Conservation (phyloP, 2,888 invertebrate species). For the Tineola bisselliella region DNA sequence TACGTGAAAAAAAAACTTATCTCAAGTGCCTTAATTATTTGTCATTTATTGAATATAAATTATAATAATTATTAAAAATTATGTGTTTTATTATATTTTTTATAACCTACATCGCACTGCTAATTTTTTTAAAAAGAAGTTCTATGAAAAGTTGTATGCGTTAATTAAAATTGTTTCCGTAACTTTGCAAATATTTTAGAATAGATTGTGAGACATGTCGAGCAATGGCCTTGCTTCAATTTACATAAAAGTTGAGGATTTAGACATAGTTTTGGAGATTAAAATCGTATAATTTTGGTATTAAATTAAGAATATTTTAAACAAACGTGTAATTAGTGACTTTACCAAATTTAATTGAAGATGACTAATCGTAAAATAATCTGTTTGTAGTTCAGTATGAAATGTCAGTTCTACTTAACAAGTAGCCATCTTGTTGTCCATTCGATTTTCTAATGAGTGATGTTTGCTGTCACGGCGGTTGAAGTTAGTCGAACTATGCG, state of each 20-base stretch:
- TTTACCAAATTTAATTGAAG: no score
- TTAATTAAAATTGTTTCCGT: not conserved
- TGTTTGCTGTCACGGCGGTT: constrained; percentile 28
- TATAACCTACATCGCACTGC: no score
- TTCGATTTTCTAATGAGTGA: constrained; percentile 35
- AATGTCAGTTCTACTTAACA: not conserved
- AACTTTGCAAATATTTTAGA: constrained; percentile 1
- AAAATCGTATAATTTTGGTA: no score
- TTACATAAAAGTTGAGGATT: not conserved
- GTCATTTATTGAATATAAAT: no score
- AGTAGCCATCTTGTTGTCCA: constrained; percentile 21
- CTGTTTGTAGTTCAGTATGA: not conserved
- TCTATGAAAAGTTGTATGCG: not conserved
- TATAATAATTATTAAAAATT: no score
- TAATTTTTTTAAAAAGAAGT: not conserved
- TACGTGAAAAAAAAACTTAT: no score
- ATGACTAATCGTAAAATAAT: no score
- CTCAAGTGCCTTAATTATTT: no score
- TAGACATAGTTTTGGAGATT: not conserved
- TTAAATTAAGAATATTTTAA: no score
- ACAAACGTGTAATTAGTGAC: no score
- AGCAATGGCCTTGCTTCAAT: not conserved
- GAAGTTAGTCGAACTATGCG: constrained; percentile 43
- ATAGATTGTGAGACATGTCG: not conserved
- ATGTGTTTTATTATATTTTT: no score